Evolutionary conservation across 2,888 invertebrate genomes (phyloP), one percentile per base, ranked within the genome.

Genomic region (Camponotus fellah): DNA sequence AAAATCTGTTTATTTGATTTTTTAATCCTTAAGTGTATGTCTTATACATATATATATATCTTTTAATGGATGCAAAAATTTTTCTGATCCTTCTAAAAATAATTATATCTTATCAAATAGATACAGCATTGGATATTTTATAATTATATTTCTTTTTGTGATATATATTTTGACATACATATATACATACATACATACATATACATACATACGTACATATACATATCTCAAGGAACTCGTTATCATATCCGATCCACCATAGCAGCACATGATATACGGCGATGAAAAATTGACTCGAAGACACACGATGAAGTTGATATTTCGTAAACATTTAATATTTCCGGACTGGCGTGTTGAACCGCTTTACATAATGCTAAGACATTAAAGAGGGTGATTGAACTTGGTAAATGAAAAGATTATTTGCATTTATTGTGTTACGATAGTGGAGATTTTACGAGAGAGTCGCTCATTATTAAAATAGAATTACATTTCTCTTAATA

Each of bases 371-470:
- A 60, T 71, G 79, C 46, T 46, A 10, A 77, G 71, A 71, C n/a
- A 26, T 60, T 49, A 60, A 82, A 64, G 43, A 14, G 34, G 43
- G 64, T 65, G 64, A 74, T 56, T 53, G 64, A 81, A 49, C 64
- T 82, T 53, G 64, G 43, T 82, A 56, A 43, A 83, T 83, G 34
- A 21, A 53, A 34, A 43, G 21, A 77, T 56, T 53, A 82, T 80
- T 32, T 21, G 21, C 66, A 76, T 81, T 17, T 21, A 37, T 14
- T 10, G 5, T 14, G 10, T 56, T 26, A 40, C 37, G 21, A 21
- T 71, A 34, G 46, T 60, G 17, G 8, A 34, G 4, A 56, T 56
- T 32, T 75, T 17, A 26, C 4, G 14, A 65, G 9, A 76, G 37
- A 9, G 40, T 56, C 12, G 53, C 53, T 53, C n/a, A 56, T 58